phyloP scores from a whole-genome alignment of 2,113 vertebrate genomes.

The Ictalurus punctatus region DNA sequence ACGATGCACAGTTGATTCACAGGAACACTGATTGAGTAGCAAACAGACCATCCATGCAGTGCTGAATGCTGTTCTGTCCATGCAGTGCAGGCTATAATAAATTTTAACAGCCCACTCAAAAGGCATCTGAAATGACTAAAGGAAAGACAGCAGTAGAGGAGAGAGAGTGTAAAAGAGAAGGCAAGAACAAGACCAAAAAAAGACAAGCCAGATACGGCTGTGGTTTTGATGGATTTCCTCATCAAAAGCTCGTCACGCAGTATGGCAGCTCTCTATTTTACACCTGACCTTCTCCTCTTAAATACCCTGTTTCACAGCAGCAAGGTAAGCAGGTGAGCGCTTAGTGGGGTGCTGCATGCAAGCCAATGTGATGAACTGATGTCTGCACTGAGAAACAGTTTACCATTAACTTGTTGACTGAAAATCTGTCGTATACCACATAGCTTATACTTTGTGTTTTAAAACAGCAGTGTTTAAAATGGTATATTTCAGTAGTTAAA shows the following conservation, averaged over 20 bases:
- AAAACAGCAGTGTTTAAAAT: background rate
- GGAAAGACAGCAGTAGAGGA: slow-evolving; percentile 40
- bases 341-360: slow-evolving; percentile 38
- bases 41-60: slow-evolving; percentile 60
- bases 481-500: background rate
- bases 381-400: slow-evolving; percentile 3
- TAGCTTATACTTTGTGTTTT: background rate
- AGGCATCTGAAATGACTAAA: slow-evolving; percentile 53
- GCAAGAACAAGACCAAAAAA: slow-evolving; percentile 33
- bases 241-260: slow-evolving; percentile 66
- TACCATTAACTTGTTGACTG: background rate
- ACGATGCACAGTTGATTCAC: slow-evolving; percentile 58
- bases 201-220: slow-evolving; percentile 57
- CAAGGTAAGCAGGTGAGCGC: slow-evolving; percentile 60
- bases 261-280: slow-evolving; percentile 66
- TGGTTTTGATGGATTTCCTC: slow-evolving; percentile 72
- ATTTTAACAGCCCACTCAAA: slow-evolving; percentile 59
- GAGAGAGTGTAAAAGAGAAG: background rate
- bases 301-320: slow-evolving; percentile 67
- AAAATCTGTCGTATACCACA: too few relatives aligned
- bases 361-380: slow-evolving; percentile 35
- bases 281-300: slow-evolving; percentile 71
- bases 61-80: slow-evolving; percentile 43
- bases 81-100: slow-evolving; percentile 59
- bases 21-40: slow-evolving; percentile 62